Evolutionary conservation across 2,113 vertebrate genomes (phyloP).

Genomic region (Clupea harengus): DNA sequence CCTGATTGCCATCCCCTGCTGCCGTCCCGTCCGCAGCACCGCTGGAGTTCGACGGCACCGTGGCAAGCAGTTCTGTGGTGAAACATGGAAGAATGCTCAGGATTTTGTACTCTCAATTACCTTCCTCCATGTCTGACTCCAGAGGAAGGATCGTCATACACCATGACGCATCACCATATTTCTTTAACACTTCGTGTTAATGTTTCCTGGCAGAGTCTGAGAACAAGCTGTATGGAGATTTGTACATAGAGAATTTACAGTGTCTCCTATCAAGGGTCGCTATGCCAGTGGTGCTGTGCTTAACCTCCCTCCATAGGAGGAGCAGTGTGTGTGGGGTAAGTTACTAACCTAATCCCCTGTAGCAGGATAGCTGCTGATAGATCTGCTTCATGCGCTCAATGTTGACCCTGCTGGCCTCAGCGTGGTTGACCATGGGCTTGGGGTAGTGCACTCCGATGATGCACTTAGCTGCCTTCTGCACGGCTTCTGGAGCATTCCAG

Average conservation of each 20-base stretch:
- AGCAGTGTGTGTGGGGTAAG: neutral
- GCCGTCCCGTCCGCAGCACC: constrained; percentile 62
- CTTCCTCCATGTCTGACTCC: too few species aligned
- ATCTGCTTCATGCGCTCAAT: constrained; percentile 97
- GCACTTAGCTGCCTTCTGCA: constrained; percentile 91
- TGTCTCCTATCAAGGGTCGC: too few species aligned
- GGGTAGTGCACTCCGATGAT: constrained; percentile 91
- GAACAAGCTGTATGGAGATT: too few species aligned
- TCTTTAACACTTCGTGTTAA: neutral
- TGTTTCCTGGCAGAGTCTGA: too few species aligned
- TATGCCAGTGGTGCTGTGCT: too few species aligned
- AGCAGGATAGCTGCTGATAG: constrained; percentile 92
- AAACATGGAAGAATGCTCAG: neutral
- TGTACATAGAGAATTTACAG: too few species aligned
- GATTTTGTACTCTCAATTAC: too few species aligned
- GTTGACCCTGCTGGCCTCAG: constrained; percentile 88
- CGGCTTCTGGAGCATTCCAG: constrained; percentile 90
- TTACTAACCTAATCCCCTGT: constrained; percentile 84
- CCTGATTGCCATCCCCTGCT: constrained; percentile 67
- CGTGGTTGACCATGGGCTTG: constrained; percentile 93
- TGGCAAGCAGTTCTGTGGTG: constrained; percentile 82
- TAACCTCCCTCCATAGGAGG: too few species aligned
- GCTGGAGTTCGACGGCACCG: constrained; percentile 81
- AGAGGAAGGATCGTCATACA: too few species aligned
- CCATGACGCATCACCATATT: too few species aligned